Conservation (phyloP, 23 tunicate species). For the Oikopleura vanhoeffeni region DNA sequence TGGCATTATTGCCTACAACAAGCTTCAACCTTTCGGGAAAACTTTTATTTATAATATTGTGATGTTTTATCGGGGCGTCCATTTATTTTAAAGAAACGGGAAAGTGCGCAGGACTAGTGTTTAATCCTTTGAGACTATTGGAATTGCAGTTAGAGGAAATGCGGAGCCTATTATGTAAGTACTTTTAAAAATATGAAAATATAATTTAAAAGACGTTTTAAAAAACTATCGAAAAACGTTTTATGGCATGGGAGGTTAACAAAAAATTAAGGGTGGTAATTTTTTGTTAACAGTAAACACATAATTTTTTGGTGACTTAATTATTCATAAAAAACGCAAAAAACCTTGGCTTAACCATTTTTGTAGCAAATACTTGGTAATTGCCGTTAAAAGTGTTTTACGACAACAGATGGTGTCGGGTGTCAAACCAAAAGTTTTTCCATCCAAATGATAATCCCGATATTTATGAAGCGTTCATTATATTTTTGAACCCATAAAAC, state of each 20-base stretch:
- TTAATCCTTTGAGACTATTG: slow-evolving; percentile 48
- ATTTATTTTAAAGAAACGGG: slow-evolving; percentile 19
- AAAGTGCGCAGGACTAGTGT: slow-evolving; percentile 30
- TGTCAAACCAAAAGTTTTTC: no score
- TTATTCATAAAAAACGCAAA: no score
- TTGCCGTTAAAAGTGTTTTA: no score
- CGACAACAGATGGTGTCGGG: no score
- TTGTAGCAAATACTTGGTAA: no score
- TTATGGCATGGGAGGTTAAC: background rate
- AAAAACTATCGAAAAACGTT: no score
- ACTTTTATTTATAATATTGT: slow-evolving; percentile 32
- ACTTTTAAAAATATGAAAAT: no score
- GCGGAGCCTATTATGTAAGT: slow-evolving; percentile 79
- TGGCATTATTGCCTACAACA: slow-evolving; percentile 38
- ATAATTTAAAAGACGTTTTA: no score
- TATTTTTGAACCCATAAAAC: no score
- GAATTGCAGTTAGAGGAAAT: slow-evolving; percentile 70
- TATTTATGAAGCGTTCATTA: no score
- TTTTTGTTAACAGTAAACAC: background rate
- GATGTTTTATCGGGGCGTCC: slow-evolving; percentile 21
- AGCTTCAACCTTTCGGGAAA: slow-evolving; percentile 41
- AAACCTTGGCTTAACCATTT: no score
- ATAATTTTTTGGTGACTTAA: background rate
- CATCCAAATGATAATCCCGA: no score
- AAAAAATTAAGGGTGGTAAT: background rate